Base-by-base conservation (phyloP, 1,140 invertebrate species). In the Metaphire vulgaris region DNA sequence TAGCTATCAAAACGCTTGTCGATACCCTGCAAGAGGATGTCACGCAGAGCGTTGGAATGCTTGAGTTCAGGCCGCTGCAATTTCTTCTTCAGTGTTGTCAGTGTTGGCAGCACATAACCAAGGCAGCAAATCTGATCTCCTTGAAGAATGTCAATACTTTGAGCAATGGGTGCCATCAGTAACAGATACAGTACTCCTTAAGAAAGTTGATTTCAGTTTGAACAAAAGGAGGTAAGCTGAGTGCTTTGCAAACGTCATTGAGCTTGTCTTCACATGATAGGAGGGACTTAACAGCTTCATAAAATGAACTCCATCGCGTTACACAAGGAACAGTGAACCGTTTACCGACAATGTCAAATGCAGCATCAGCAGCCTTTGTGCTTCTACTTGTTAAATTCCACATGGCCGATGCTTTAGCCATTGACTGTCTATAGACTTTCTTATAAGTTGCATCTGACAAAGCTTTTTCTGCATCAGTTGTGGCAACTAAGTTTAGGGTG, bases 341-440 rank as follows among this genome's bases (percentile, higher is more conserved):
- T 15, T 65, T 15, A 65, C 56, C 56, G 14, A 65, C 56, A 15
- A 65, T 65, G 14, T 65, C 56, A 65, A 65, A 65, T 65, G 56
- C 56, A 65, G 56, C 56, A 65, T 65, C 56, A 65, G 56, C 56
- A 65, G 26, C 56, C 26, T 65, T 65, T 65, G 56, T 65, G 26
- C 56, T 65, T 15, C 56, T 14, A 15, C 26, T 65, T 65, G 56
- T 65, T 14, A 26, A 65, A 65, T 65, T 65, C 56, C 56, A 65
- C 14, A 65, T 65, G 14, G 56, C 56, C 14, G 56, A 15, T 15
- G 56, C 56, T 65, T 65, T 65, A 26, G 26, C 56, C 56, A 65
- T 65, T 15, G 56, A 14, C 56, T 65, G 56, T 14, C 26, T 14
- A 26, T 65, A 65, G 26, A 65, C 14, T 26, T 65, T 65, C 26